Base-by-base conservation (phyloP, 2,113 vertebrate species). In the Engraulis encrasicolus region DNA sequence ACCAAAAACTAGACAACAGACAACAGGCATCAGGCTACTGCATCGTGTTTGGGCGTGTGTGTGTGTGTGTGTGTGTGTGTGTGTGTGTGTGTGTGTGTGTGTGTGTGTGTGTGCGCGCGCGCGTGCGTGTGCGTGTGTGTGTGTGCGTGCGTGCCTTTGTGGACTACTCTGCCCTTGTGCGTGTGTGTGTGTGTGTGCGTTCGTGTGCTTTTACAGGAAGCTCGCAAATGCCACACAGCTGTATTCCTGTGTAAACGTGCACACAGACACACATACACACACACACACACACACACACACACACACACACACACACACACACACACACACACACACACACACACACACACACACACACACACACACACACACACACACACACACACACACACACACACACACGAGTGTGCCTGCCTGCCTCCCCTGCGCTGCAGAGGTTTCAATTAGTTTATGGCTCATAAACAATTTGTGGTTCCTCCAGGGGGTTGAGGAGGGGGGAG, bases 401-500 rank as follows among this genome's bases (percentile, higher is more conserved):
- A n/a, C n/a, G n/a, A n/a, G n/a, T n/a, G n/a, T n/a, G n/a, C n/a
- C n/a, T n/a, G n/a, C n/a, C n/a, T n/a, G n/a, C n/a, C n/a, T n/a
- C n/a, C n/a, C n/a, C 61, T 12, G 20, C 23, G 31, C 66, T 74
- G 66, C 66, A 74, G 66, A 74, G 66, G 27, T 15, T 74, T 74
- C 66, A 74, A 74, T 74, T 74, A 74, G 66, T 74, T 74, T 74
- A 74, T 74, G 66, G 27, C 11, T 74, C 66, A 27, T 74, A 74
- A 71, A 74, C 27, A 34, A 74, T 71, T 74, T 74, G 66, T 74
- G 66, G 66, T 74, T 74, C 31, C 66, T 74, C 17, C 6, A 27
- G 66, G 14, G 61, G 66, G 66, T 3, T 45, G 40, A n/a, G n/a
- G 40, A 9, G 40, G 40, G 3, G 3, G 40, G 40, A 45, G 40